These are phyloP conservation scores for Drepana falcataria DNA, from an alignment of 2,888 invertebrate genomes.

Conservation along the genomic window DNA sequence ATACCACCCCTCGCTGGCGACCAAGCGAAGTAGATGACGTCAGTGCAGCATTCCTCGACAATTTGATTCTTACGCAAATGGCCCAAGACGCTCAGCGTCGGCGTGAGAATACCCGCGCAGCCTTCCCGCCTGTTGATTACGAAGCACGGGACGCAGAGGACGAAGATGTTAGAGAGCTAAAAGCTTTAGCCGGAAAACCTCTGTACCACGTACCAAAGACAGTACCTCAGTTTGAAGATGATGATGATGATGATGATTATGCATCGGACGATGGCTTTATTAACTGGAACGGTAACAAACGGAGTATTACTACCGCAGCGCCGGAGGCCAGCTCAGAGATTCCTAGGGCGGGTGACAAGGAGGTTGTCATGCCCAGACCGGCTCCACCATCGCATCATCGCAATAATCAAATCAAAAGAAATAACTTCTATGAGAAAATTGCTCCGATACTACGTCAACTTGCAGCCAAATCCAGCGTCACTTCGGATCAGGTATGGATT, in stretches of 20 bases:
- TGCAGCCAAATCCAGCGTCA: slow-evolving; percentile 65
- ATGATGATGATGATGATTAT: slow-evolving; percentile 48
- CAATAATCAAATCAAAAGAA: slow-evolving; percentile 41
- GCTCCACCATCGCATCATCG: slow-evolving; percentile 60
- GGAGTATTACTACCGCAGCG: slow-evolving; percentile 58
- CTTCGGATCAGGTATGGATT: slow-evolving; percentile 77
- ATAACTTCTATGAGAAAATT: slow-evolving; percentile 72
- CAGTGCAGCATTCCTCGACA: slow-evolving; percentile 83
- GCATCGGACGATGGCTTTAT: slow-evolving; percentile 72
- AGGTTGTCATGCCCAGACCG: slow-evolving; percentile 81
- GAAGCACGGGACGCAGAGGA: slow-evolving; percentile 75
- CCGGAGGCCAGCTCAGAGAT: slow-evolving; percentile 39
- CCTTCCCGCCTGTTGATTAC: slow-evolving; percentile 60
- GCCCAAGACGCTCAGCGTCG: slow-evolving; percentile 77
- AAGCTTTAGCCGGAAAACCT: slow-evolving; percentile 78
- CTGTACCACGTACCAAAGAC: slow-evolving; percentile 71
- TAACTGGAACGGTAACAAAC: slow-evolving; percentile 73
- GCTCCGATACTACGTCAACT: slow-evolving; percentile 54
- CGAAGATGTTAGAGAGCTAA: slow-evolving; percentile 82
- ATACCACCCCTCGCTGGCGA: slow-evolving; percentile 62
- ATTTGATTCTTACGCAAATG: slow-evolving; percentile 82
- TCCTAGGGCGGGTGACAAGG: slow-evolving; percentile 77
- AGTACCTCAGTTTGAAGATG: slow-evolving; percentile 52
- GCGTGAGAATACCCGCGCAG: slow-evolving; percentile 66
- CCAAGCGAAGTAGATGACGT: slow-evolving; percentile 68